Evolutionary conservation across 2,113 vertebrate genomes (phyloP), one percentile per base, ranked within the genome.

Genomic region (Chaenogobius annularis): DNA sequence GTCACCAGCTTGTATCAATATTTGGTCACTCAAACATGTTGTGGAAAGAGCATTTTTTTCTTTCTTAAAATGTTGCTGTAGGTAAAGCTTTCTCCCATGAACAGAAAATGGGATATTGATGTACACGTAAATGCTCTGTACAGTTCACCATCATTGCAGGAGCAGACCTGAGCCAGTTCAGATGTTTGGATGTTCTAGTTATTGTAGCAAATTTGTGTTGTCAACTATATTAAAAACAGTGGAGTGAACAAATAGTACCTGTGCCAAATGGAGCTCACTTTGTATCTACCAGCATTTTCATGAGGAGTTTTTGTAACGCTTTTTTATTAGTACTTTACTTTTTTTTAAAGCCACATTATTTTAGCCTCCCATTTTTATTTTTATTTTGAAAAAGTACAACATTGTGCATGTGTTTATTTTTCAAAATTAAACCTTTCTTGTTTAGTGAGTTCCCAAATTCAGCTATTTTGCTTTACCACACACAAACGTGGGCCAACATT

Each of bases 241-340:
- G 78, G 73, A 79, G 80, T 89, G 73, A 87, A 81, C 75, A 84
- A 86, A 85, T 58, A 48, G 68, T 85, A 72, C 78, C 63, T 81
- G 90, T 91, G 90, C 90, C 90, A 91, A 91, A 89, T n/a, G 68
- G 59, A 83, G 71, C 74, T 81, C 46, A 86, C 78, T 65, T 68
- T 84, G 50, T 76, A 80, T 65, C 74, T 69, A 86, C 86, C 82
- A 88, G 86, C 85, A 84, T 78, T 50, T 70, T 71, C 8, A 63
- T 2, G 31, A 79, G 70, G 85, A 40, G 46, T 93, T 94, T 94
- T 92, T 91, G 93, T 78, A 88, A 90, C 50, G 9, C 6, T 54
- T 59, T 76, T 64, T 31, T 73, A 62, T 40, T 62, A 66, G 69
- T 74, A n/a, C 23, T 82, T 80, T 74, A 6, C 26, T 78, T 0